Evolutionary conservation across 2,888 invertebrate genomes (phyloP).

Genomic region (Boloria selene): DNA sequence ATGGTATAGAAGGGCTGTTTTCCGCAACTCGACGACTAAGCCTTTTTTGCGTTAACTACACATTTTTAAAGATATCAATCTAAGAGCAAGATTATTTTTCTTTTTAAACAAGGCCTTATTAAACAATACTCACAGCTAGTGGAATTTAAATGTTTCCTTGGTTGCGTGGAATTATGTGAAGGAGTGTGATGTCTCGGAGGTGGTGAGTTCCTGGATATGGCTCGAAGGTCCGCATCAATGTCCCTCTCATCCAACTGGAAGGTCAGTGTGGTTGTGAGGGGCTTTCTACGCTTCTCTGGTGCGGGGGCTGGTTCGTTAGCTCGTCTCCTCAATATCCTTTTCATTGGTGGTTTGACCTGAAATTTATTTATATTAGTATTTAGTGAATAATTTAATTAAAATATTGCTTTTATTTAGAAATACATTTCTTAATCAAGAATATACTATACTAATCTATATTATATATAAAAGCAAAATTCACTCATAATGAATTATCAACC

Average conservation of each 20-base stretch:
- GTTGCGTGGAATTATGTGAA: slow-evolving; percentile 64
- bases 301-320: slow-evolving; percentile 97
- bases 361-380: no score
- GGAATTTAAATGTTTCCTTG: slow-evolving; percentile 67
- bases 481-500: no score
- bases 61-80: no score
- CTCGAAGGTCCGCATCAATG: slow-evolving; percentile 92
- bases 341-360: slow-evolving; percentile 96
- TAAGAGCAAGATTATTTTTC: no score
- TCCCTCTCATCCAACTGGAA: slow-evolving; percentile 94
- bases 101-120: slow-evolving; percentile 32
- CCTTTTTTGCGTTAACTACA: no score
- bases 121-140: slow-evolving; percentile 57
- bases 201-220: slow-evolving; percentile 83
- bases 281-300: slow-evolving; percentile 93
- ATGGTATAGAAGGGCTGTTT: no score
- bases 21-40: no score
- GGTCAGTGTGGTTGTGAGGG: slow-evolving; percentile 92
- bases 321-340: slow-evolving; percentile 93
- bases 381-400: no score
- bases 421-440: no score
- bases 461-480: no score
- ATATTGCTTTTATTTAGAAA: no score
- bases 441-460: no score
- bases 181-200: slow-evolving; percentile 48